Base-by-base conservation (phyloP, 2,113 vertebrate species). In the Carlito syrichta region DNA sequence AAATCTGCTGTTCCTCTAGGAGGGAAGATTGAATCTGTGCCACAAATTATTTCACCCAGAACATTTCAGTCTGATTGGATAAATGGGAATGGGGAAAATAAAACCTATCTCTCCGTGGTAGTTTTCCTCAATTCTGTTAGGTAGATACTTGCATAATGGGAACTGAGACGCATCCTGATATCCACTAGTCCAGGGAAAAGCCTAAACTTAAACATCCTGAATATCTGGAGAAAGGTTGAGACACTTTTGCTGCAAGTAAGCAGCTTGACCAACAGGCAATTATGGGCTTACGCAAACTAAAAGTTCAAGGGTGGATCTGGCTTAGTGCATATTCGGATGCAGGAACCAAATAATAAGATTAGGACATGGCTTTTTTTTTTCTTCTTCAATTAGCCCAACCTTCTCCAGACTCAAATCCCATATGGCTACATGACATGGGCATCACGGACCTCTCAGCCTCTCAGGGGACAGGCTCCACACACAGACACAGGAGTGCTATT, bases 1-100 rank as follows among this genome's bases (percentile, higher is more conserved):
- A 85, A 93, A 82, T 68, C 90, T 74, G 58, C 82, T 50, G 10
- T 79, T 86, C 54, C 52, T 93, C 82, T 87, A 76, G 13, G 45
- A 95, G 56, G 78, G 22, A 93, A 82, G 74, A 71, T 17, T 94
- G 78, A 88, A 97, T 69, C n/a, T 7, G 3, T 60, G 95, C 93
- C 94, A 96, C 74, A 89, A 50, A 69, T 96, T 97, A 96, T 94
- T 83, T 96, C 95, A 97, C 77, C 78, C 69, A 83, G 78, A 95
- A 93, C 63, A 86, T 81, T 92, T 95, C 68, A 50, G 12, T 95
- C 19, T 94, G 60, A 96, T 48, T 95, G 50, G 50, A 85, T 45
- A 45, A 66, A 90, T 88, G 68, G 22, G 3, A 17, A n/a, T n/a
- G 62, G 68, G 35, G 45, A 8, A 54, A 81, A 74, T 16, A 50